Base-by-base conservation (phyloP, 2,113 vertebrate genomes). In the Loxodonta africana region DNA sequence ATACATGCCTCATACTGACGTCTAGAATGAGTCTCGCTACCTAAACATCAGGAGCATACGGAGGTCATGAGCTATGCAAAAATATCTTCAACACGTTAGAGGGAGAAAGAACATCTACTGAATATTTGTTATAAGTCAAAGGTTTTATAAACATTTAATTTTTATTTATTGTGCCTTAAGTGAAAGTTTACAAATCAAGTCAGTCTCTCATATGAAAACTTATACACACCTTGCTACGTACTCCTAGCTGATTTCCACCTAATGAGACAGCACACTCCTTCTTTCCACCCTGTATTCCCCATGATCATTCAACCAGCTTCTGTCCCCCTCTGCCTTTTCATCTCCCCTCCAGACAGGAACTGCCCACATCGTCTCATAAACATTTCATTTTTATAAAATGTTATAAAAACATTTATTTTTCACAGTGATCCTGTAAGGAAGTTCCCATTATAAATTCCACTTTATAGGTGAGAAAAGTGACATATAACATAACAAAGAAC, bases 381-480 rank as follows among this genome's bases (percentile, higher is more conserved):
- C 37, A 37, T 37, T 37, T 37, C 37, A 37, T 37, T 65, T 65
- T 26, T 57, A 21, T 69, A 41, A 18, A 41, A 73, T 37, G 18
- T 18, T 37, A 3, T n/a, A 65, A 73, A 76, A 76, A 65, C 37
- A 78, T 18, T 84, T 87, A 85, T 83, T 84, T 91, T 88, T 69
- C 63, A 84, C 51, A 88, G 37, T 82, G 51, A 71, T 67, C 62
- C 28, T 37, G 76, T 9, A 33, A 83, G 44, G 6, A 44, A 74
- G 65, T 28, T 30, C 74, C 2, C 76, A 44, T 33, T 82, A 77
- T 65, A 74, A 88, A 82, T 5, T 77, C 37, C 30, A 48, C 62
- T 67, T 88, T n/a, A 93, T 6, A 82, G 7, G 76, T 82, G 87
- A 89, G 90, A 53, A 91, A 94, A 78, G 53, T 57, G 37, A 37